Conservation (phyloP, 2,888 invertebrate species). For the Lingula anatina region DNA sequence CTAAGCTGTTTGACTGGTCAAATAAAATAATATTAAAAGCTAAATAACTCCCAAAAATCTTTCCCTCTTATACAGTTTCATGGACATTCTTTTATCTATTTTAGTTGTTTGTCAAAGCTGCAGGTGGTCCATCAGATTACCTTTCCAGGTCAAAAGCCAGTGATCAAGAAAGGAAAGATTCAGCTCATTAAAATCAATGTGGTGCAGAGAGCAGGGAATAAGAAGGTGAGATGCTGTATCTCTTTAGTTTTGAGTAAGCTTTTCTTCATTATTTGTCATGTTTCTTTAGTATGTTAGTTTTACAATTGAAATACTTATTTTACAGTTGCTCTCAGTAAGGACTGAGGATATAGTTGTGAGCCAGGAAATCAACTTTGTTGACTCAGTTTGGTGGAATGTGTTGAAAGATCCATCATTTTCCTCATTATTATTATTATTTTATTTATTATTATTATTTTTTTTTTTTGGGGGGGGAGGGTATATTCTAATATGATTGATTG, state of each 20-base stretch:
- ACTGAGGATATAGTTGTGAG: no score
- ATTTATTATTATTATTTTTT: no score
- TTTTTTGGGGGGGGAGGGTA: no score
- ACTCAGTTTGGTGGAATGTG: no score
- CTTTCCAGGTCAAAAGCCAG: slow-evolving; percentile 54
- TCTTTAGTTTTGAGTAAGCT: neutral
- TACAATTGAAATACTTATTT: no score
- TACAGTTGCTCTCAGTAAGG: no score
- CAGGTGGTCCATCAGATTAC: slow-evolving; percentile 65
- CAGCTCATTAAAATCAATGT: slow-evolving; percentile 74
- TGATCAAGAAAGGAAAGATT: slow-evolving; percentile 64
- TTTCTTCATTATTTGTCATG: slow-evolving; percentile 5
- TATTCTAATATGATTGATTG: no score
- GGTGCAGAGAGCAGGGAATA: slow-evolving; percentile 75
- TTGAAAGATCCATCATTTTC: no score
- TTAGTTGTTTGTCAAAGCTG: slow-evolving; percentile 64
- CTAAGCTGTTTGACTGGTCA: neutral
- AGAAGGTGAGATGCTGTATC: slow-evolving; percentile 69
- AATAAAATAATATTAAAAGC: neutral
- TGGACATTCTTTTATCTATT: slow-evolving; percentile 3
- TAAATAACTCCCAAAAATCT: neutral
- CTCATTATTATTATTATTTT: no score
- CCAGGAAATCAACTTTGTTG: no score
- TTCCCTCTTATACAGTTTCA: neutral
- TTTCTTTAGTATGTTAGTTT: no score